Base-by-base conservation (phyloP, 1,140 invertebrate genomes). In the Campoletis sonorensis region DNA sequence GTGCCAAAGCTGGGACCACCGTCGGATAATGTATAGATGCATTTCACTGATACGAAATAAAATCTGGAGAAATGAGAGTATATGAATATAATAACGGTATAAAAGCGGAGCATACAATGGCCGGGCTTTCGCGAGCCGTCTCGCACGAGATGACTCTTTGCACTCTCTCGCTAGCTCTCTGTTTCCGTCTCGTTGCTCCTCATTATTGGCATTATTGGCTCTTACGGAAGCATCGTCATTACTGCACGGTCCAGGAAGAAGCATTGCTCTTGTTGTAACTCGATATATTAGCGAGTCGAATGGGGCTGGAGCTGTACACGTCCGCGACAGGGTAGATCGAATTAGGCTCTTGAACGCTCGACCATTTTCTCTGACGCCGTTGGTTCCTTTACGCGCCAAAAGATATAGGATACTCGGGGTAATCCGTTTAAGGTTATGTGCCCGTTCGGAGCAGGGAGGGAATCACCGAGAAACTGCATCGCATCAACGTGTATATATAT, bases 201-300 rank as follows among this genome's bases (percentile, higher is more conserved):
- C 23, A 51, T n/a, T 4, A 26, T 11, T 51, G 49, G 49, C 27
- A 78, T 37, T 79, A 78, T 37, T 79, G 27, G 71, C 15, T 70
- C 83, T 86, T 54, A 83, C 83, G 83, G 61, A 61, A 68, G 40
- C 40, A 13, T 45, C 45, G 54, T 84, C 82, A 80, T 85, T 87
- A 87, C 83, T 86, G 79, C 40, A 45, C 13, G 79, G 51, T 51
- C 58, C 77, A 79, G 77, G 82, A 77, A 81, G 72, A 79, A 54
- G 67, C 40, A 15, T n/a, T 21, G 51, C 75, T 26, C 37, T 64
- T 30, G 21, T 78, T 79, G 78, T 87, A 87, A 88, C 82, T 85
- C 81, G 83, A 88, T 88, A 83, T 87, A 88, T 88, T 81, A 84
- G 67, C 45, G 73, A 68, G 78, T 84, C 82, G 51, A 64, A 83